A percentile compares a stretch with the other conserved stretches of the same genome.
phyloP scores from a whole-genome alignment of 1,140 invertebrate species.

The Hermetia illucens region DNA sequence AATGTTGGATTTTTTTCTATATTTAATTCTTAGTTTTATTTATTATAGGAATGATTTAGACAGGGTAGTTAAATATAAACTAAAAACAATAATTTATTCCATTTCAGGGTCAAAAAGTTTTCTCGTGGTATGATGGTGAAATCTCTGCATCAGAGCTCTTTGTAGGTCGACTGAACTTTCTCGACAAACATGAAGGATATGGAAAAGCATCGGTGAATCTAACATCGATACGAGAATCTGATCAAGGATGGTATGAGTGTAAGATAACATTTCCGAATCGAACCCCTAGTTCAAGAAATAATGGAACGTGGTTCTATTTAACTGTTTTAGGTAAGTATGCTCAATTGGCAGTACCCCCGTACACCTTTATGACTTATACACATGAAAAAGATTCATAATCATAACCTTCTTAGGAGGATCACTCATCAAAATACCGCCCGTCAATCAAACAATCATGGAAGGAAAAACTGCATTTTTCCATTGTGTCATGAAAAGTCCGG shows the following conservation, averaged over 20 bases:
- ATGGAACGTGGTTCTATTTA: slow-evolving; percentile 79
- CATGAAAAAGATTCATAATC: slow-evolving; percentile 36
- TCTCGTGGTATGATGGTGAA: slow-evolving; percentile 68
- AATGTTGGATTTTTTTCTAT: too few relatives aligned
- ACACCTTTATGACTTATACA: too few relatives aligned
- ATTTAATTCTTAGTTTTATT: too few relatives aligned
- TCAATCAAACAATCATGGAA: slow-evolving; percentile 78
- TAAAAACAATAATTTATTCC: background rate
- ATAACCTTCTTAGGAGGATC: slow-evolving; percentile 14
- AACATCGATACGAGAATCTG: slow-evolving; percentile 73
- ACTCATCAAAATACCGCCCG: slow-evolving; percentile 48
- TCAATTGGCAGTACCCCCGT: too few relatives aligned
- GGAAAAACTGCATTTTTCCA: slow-evolving; percentile 67
- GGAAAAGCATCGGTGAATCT: slow-evolving; percentile 76
- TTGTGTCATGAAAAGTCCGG: slow-evolving; percentile 57
- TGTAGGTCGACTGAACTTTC: slow-evolving; percentile 52
- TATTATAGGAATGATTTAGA: too few relatives aligned
- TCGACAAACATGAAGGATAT: slow-evolving; percentile 37
- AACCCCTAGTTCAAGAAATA: slow-evolving; percentile 62
- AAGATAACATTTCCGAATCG: slow-evolving; percentile 77
- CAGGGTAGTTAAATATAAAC: too few relatives aligned
- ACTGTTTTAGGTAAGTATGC: slow-evolving; percentile 58
- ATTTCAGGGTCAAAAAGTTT: slow-evolving; percentile 51
- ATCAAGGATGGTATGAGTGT: slow-evolving; percentile 87
- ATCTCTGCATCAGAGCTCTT: slow-evolving; percentile 55